Evolutionary conservation across 2,797 vertebrate species (phyloP), one percentile per base, ranked within the genome.

Genomic region (Enteromius unitaeniatus): DNA sequence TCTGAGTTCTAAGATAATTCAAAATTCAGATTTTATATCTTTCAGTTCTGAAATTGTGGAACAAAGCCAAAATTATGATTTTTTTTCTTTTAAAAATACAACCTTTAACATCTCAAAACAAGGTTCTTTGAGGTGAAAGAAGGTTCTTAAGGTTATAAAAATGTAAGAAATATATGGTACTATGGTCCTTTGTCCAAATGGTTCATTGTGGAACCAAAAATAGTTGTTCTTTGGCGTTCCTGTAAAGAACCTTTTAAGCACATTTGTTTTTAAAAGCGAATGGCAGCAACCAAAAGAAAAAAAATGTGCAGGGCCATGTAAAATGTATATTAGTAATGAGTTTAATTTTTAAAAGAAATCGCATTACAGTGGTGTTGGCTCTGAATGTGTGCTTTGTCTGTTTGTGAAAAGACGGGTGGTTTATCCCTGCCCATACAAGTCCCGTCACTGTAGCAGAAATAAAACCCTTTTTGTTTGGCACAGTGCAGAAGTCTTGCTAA

Each of bases 401-500:
- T 72, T 67, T 70, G 31, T 34, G 14, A 45, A 65, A 58, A 60
- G 17, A 34, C 19, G n/a, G 7, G 13, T 69, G 47, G 64, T 2
- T 11, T 69, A 31, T 55, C n/a, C 31, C 34, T 70, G 79, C 58
- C 37, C 7, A 8, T 68, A 17, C 78, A 55, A 28, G 51, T 70
- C 37, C 53, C 53, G 9, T 68, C n/a, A 72, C 6, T 42, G 21
- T 40, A 60, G 19, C 11, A 31, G 19, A 81, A 62, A 62, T 76
- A 2, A 74, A 62, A 13, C 15, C 28, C 2, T 1, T 80, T 55
- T 7, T 19, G 19, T 11, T 58, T 17, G 62, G 73, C 73, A 77
- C 64, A 40, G 74, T 60, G 73, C 47, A 76, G 9, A 45, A 45
- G 23, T 76, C 62, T 77, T 65, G 21, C 14, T 67, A 23, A 65